Evolutionary conservation across 2,113 vertebrate species (phyloP), one percentile per base, ranked within the genome.

Genomic region (Planiliza haematocheilus): DNA sequence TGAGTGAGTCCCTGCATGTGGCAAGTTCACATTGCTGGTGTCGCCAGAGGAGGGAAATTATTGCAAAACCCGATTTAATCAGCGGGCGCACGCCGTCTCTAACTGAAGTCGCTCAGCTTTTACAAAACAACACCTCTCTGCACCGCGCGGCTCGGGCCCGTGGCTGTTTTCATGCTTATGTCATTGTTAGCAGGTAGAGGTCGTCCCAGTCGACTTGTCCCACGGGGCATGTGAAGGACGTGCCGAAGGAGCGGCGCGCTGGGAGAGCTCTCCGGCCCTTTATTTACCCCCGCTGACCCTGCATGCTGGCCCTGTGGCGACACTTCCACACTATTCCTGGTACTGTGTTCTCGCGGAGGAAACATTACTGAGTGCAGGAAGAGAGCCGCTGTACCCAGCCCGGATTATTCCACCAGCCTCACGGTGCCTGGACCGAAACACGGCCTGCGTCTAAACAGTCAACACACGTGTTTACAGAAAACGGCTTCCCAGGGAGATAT

Each of bases 401-500:
- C 36, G 39, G 83, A 86, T 87, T 75, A 82, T 83, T 86, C 68
- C 69, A 77, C 73, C 76, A 63, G 76, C 70, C 71, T 72, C 13
- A 72, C 58, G 39, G 51, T 38, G 60, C 65, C 21, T 57, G 41
- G 14, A 65, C 59, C 49, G 43, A 75, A 78, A 82, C 67, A 52
- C 13, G 1, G 18, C n/a, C 61, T 63, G 21, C 45, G 58, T 83
- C 77, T 59, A 21, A 82, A 90, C 74, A 75, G 81, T 86, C 82
- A 91, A 87, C 87, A 85, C n/a, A 14, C 24, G 10, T 77, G 86
- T 90, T 91, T 87, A 84, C 81, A 77, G 74, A 53, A 83, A 90
- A 85, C 81, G 4, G 1, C 37, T 83, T 82, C 70, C 62, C 51
- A 58, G 59, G 79, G 30, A 86, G 50, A 58, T 21, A 7, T n/a